A percentile compares a stretch with the other conserved stretches of the same genome.
Conservation (phyloP, 64 coral and sea anemone genomes). For the Orbicella faveolata region DNA sequence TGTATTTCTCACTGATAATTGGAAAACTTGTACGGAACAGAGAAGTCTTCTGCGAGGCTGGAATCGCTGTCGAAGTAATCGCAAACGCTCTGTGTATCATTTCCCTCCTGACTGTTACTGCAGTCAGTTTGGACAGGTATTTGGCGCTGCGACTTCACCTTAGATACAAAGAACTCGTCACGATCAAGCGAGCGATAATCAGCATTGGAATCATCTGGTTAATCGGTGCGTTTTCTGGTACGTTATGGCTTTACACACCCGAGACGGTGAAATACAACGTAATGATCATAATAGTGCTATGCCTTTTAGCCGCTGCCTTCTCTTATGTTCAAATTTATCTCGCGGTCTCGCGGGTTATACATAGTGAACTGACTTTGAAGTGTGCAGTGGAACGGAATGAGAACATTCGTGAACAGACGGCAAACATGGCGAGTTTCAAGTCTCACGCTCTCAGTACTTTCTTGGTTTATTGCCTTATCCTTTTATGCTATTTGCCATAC, state of each 20-base stretch:
- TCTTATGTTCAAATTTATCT: slow-evolving; percentile 16
- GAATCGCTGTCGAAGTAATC: background rate
- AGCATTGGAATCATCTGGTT: slow-evolving; percentile 10
- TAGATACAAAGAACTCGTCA: slow-evolving; percentile 28
- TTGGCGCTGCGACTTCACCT: slow-evolving; percentile 29
- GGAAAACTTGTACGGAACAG: background rate
- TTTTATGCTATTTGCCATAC: slow-evolving; percentile 25
- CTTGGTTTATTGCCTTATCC: slow-evolving; percentile 22
- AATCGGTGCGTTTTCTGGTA: background rate
- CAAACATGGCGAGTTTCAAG: slow-evolving; percentile 5
- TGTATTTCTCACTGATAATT: background rate
- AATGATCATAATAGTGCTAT: background rate
- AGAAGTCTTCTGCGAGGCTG: slow-evolving; percentile 5
- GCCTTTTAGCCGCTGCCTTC: background rate
- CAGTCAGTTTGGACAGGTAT: slow-evolving; percentile 36
- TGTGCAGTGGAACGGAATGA: background rate
- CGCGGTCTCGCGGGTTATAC: background rate
- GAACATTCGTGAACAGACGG: background rate
- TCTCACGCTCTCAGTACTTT: slow-evolving; percentile 26
- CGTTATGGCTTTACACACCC: slow-evolving; percentile 13
- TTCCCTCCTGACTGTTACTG: slow-evolving; percentile 28
- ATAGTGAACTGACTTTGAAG: background rate
- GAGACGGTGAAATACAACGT: background rate
- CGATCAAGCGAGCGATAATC: background rate
- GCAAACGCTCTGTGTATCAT: slow-evolving; percentile 43